These are phyloP conservation scores for Porites lutea DNA, from an alignment of 64 coral and sea anemone genomes.

Conservation along the genomic window DNA sequence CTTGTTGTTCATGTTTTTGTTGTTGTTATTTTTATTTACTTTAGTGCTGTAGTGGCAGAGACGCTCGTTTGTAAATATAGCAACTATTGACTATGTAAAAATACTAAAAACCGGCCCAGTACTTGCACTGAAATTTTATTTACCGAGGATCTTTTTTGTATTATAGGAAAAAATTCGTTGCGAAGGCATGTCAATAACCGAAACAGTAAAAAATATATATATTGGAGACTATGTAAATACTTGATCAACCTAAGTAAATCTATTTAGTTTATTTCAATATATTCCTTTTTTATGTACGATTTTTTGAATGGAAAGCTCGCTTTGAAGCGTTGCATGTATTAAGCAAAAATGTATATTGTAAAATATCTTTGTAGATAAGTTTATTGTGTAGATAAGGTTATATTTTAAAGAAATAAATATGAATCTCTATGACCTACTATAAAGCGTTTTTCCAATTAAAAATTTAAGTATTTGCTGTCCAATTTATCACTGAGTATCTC, in stretches of 20 bases:
- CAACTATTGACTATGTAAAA: not conserved
- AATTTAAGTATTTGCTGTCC: too few species aligned
- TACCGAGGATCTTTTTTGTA: too few species aligned
- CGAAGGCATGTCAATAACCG: not conserved
- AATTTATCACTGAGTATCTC: too few species aligned
- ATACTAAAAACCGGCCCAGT: too few species aligned
- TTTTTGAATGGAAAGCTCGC: slow-evolving; percentile 30
- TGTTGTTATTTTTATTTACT: too few species aligned
- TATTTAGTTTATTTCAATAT: not conserved
- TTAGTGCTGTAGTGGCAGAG: too few species aligned
- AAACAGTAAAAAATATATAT: not conserved
- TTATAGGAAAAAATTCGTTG: not conserved
- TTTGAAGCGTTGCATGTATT: not conserved
- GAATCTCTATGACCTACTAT: not conserved
- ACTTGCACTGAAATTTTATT: too few species aligned
- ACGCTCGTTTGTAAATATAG: too few species aligned
- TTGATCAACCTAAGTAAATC: not conserved
- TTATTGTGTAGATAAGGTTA: slow-evolving; percentile 11
- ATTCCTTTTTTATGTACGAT: slow-evolving; percentile 6
- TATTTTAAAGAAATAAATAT: slow-evolving; percentile 18
- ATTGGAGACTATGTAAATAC: slow-evolving; percentile 11
- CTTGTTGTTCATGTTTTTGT: too few species aligned
- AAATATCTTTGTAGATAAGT: slow-evolving; percentile 18
- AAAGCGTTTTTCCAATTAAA: not conserved
- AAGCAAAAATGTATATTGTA: slow-evolving; percentile 37